Evolutionary conservation across 2,797 vertebrate species (phyloP).

Genomic region (Alauda arvensis): DNA sequence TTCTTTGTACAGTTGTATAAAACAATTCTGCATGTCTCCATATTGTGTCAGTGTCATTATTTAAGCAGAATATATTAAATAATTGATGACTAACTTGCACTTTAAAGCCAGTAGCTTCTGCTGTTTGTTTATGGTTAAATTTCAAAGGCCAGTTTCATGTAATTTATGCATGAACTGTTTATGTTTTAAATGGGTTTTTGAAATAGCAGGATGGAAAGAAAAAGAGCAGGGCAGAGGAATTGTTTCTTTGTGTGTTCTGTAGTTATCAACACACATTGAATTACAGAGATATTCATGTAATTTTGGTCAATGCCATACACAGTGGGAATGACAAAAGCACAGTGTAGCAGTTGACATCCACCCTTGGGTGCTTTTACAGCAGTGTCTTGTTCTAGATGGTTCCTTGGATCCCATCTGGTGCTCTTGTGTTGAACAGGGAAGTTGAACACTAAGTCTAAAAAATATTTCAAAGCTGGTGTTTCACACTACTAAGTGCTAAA

Average conservation of each 20-base stretch:
- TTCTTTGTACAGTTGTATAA: conserved; percentile 11
- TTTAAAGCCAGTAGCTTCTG: conserved; percentile 7
- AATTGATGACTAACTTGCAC: conserved; percentile 31
- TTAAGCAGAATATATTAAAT: conserved; percentile 15
- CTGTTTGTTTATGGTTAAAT: conserved; percentile 21
- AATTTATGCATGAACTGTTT: background rate
- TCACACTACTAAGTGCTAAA: background rate
- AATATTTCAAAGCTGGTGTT: background rate
- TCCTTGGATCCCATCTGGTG: background rate
- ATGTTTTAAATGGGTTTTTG: background rate
- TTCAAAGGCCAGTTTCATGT: background rate
- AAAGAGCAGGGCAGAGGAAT: background rate
- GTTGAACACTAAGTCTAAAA: background rate
- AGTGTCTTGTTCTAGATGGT: background rate
- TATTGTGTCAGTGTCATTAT: conserved; percentile 34
- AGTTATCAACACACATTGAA: background rate
- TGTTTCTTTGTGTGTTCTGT: background rate
- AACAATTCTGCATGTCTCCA: conserved; percentile 1
- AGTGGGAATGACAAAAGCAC: background rate
- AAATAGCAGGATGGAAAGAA: background rate
- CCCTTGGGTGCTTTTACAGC: background rate
- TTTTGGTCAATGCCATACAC: background rate
- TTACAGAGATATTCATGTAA: background rate
- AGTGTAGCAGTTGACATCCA: background rate
- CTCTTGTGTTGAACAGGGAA: background rate